These are phyloP conservation scores for Labeo catla DNA, from an alignment of 2,113 vertebrate genomes.

Conservation along the genomic window DNA sequence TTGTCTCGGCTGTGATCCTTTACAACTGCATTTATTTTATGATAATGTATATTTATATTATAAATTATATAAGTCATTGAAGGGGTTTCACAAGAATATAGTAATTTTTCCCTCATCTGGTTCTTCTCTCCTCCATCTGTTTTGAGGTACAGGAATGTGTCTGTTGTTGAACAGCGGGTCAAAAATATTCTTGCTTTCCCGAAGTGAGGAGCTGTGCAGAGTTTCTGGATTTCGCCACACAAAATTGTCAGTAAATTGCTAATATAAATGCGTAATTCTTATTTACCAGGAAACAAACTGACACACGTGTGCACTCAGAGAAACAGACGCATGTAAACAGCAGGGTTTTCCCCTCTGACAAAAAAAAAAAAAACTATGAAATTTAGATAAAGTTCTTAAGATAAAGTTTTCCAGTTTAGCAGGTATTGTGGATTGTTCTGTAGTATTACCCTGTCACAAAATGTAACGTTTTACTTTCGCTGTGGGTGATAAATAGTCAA, in stretches of 20 bases:
- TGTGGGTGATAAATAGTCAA: not conserved
- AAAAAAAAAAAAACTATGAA: not conserved
- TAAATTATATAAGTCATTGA: not conserved
- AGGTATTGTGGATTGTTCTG: not conserved
- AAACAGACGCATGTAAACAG: not conserved
- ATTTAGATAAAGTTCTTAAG: not conserved
- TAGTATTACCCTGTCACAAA: not conserved
- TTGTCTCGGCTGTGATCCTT: too few relatives aligned
- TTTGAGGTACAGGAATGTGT: slow-evolving; percentile 54
- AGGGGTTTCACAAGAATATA: not conserved
- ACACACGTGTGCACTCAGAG: not conserved
- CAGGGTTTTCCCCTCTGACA: not conserved
- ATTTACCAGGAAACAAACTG: not conserved
- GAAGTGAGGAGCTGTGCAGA: not conserved
- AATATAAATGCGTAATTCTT: not conserved
- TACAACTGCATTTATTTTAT: too few relatives aligned
- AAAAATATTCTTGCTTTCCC: slow-evolving; percentile 21
- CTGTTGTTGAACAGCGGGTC: slow-evolving; percentile 24
- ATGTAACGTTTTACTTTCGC: not conserved
- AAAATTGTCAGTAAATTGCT: not conserved
- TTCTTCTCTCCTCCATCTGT: slow-evolving; percentile 49
- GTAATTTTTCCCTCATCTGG: slow-evolving; percentile 26
- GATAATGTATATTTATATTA: too few relatives aligned
- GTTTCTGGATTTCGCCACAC: not conserved
- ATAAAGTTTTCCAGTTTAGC: not conserved